phyloP scores from a whole-genome alignment of 2,888 invertebrate species.

The Drosophila gaucha region DNA sequence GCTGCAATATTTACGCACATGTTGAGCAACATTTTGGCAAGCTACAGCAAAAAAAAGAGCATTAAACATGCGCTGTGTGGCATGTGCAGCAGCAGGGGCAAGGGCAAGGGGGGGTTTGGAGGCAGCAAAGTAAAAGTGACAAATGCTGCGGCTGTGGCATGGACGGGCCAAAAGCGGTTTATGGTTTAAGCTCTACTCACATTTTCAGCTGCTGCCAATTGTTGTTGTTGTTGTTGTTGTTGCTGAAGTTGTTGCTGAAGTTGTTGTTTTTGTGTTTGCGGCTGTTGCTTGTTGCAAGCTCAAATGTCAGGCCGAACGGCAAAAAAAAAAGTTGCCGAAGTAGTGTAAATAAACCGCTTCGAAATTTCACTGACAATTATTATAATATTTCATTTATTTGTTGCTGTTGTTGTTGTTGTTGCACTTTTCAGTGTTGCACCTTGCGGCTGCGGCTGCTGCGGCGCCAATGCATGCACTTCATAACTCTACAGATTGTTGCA shows the following conservation, averaged over 20 bases:
- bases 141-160: constrained; percentile 27
- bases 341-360: constrained; percentile 40
- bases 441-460: constrained; percentile 53
- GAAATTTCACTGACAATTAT: constrained; percentile 42
- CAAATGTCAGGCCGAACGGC: constrained; percentile 38
- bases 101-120: too few relatives aligned
- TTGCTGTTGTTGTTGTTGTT: constrained; percentile 17
- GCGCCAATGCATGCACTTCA: constrained; percentile 51
- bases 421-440: constrained; percentile 46
- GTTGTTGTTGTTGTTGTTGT: constrained; percentile 13
- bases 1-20: constrained; percentile 41
- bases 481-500: constrained; percentile 34
- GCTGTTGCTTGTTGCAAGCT: constrained; percentile 49
- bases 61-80: too few relatives aligned
- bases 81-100: too few relatives aligned
- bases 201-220: constrained; percentile 30
- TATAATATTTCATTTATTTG: constrained; percentile 7
- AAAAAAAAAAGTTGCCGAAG: constrained; percentile 15
- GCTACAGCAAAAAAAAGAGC: constrained; percentile 7
- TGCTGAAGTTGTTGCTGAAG: too few relatives aligned
- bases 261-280: constrained; percentile 13
- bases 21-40: constrained; percentile 41
- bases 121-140: constrained; percentile 53
- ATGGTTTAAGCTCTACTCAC: constrained; percentile 42
- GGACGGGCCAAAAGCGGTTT: constrained; percentile 44